Conservation (phyloP, 1,140 invertebrate species). For the Drosophila kikkawai region DNA sequence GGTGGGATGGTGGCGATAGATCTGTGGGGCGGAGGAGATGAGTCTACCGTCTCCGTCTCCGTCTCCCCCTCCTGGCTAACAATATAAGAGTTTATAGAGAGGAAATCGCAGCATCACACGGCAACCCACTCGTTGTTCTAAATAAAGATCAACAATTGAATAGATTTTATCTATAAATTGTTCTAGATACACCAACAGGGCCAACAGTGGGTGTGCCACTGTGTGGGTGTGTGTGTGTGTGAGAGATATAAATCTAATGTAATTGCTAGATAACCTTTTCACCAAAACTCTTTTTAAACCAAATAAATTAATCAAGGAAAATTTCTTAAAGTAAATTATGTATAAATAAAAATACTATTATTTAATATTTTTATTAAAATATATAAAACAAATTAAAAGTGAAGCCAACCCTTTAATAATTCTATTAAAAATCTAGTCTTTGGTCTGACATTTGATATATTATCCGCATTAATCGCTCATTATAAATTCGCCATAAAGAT, state of each 20-base stretch:
- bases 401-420: not conserved
- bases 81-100: slow-evolving; percentile 39
- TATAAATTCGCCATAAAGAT: slow-evolving; percentile 12
- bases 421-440: not conserved
- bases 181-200: slow-evolving; percentile 31
- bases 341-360: too few species aligned
- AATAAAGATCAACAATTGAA: slow-evolving; percentile 54
- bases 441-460: slow-evolving; percentile 12
- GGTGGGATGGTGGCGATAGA: not conserved
- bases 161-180: slow-evolving; percentile 54
- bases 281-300: slow-evolving; percentile 18
- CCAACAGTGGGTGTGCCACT: not conserved
- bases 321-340: not conserved
- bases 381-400: too few species aligned
- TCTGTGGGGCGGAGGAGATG: slow-evolving; percentile 33
- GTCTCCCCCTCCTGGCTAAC: slow-evolving; percentile 1
- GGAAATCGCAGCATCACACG: slow-evolving; percentile 34
- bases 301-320: slow-evolving; percentile 23
- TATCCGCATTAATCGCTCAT: slow-evolving; percentile 3
- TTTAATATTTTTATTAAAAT: not conserved
- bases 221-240: not conserved
- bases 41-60: not conserved
- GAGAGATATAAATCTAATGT: slow-evolving; percentile 14
- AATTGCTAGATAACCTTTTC: slow-evolving; percentile 18
- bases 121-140: slow-evolving; percentile 43